A percentile compares a stretch with the other conserved stretches of the same genome.
These are phyloP conservation scores for Augochlora pura DNA, from an alignment of 1,140 invertebrate genomes.

Conservation along the genomic window DNA sequence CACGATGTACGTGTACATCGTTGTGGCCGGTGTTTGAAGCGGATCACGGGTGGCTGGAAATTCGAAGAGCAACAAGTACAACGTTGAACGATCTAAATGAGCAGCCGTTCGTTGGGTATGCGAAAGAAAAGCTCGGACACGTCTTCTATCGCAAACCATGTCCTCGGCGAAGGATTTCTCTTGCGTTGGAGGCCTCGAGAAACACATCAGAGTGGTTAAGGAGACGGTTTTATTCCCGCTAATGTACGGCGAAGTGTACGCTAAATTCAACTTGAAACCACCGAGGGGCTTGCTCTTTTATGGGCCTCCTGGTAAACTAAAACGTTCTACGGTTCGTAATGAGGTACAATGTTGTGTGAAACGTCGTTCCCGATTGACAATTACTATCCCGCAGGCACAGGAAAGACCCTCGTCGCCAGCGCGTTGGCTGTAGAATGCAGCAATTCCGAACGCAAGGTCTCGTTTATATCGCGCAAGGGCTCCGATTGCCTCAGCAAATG, in stretches of 20 bases:
- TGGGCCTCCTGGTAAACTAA: conserved; percentile 86
- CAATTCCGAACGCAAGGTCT: conserved; percentile 79
- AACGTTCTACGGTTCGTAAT: conserved; percentile 34
- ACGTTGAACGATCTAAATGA: conserved; percentile 2
- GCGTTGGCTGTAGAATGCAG: conserved; percentile 80
- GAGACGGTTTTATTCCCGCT: conserved; percentile 88
- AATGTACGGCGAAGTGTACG: conserved; percentile 86
- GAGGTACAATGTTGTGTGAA: not conserved
- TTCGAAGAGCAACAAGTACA: not conserved
- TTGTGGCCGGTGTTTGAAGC: not conserved
- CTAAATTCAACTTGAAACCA: conserved; percentile 85
- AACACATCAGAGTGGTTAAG: conserved; percentile 86
- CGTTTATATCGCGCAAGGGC: conserved; percentile 81
- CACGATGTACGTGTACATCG: conserved; percentile 33
- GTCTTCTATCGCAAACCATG: conserved; percentile 54
- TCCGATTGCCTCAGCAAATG: conserved; percentile 82
- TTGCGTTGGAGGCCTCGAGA: conserved; percentile 85
- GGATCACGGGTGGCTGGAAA: not conserved
- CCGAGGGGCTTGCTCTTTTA: conserved; percentile 88
- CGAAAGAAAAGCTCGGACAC: conserved; percentile 15
- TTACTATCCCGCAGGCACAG: conserved; percentile 77
- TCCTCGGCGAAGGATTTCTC: conserved; percentile 76
- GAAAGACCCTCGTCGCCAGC: conserved; percentile 81
- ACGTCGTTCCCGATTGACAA: conserved; percentile 10
- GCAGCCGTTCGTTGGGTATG: conserved; percentile 19